Conservation (phyloP, 2,113 vertebrate species). For the Hypanus sabinus region DNA sequence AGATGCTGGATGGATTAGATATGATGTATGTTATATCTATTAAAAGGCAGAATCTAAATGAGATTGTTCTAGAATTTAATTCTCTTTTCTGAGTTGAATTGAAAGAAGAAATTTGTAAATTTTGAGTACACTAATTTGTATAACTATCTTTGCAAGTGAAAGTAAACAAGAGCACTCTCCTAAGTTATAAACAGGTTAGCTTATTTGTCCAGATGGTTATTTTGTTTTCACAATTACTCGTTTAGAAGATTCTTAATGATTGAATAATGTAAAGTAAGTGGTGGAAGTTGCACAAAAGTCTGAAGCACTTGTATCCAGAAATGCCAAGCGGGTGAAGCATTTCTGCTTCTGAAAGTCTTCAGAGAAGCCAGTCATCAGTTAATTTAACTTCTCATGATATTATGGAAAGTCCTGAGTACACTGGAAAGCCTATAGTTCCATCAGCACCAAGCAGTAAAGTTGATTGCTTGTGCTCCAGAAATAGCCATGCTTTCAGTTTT, state of each 20-base stretch:
- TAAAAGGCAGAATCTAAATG: background rate
- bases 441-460: too few species aligned
- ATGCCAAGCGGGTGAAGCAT: too few species aligned
- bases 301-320: too few species aligned
- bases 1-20: background rate
- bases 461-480: too few species aligned
- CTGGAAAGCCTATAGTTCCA: too few species aligned
- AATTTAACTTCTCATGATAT: too few species aligned
- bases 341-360: too few species aligned
- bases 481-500: too few species aligned
- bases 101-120: background rate
- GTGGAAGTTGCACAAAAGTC: background rate
- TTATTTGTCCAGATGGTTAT: background rate
- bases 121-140: background rate
- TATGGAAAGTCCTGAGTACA: too few species aligned
- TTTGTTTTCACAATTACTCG: background rate
- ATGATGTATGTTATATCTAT: background rate
- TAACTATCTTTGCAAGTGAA: background rate
- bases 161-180: background rate
- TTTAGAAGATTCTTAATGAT: background rate
- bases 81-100: background rate
- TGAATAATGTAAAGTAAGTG: background rate
- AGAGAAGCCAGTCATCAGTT: too few species aligned
- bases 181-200: background rate
- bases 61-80: background rate